Evolutionary conservation across 2,888 invertebrate genomes (phyloP), one percentile per base, ranked within the genome.

Genomic region (Acanthosepion esculentum): DNA sequence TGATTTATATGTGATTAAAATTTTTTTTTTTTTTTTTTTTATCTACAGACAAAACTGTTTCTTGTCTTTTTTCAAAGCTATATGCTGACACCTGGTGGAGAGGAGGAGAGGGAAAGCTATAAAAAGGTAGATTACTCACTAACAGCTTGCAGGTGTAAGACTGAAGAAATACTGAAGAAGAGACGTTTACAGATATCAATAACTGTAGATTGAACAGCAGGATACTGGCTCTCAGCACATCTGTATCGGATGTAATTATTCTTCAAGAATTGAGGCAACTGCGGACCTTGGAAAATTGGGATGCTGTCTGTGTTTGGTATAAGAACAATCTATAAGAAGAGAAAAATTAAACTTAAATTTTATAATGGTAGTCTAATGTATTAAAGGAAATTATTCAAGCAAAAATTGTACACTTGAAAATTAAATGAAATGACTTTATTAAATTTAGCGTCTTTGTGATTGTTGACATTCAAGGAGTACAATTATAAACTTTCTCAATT

Each of bases 141-240:
- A 96, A 98, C 98, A 78, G 99, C 99, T 94, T 99, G 99, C 96
- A 99, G 98, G 97, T 98, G 98, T 48, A 99, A 98, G 96, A 98
- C 98, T 95, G 98, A 98, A 95, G 99, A 99, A 95, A 99, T 98
- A 97, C 99, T 99, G 96, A 98, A 98, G 96, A 98, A 98, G 97
- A 98, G 98, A 96, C 98, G 98, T 96, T 98, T 98, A 97, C 99
- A 99, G 94, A 98, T 98, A 96, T 99, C 99, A 1, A 98, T 98
- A 96, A 98, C 98, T 94, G 98, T 97, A 0, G 98, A 97, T 96
- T 98, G 98, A 91, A 98, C 98, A 91, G 98, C 98, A 7, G 97
- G 96, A 94, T 98, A 98, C 97, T 98, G 98, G 96, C 98, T 98
- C n/a, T 98, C 98, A 95, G 98, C 98, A 97, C 99, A 99, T 94